These are phyloP conservation scores for Notamacropus eugenii DNA, from an alignment of 2,797 vertebrate species.

Conservation along the genomic window DNA sequence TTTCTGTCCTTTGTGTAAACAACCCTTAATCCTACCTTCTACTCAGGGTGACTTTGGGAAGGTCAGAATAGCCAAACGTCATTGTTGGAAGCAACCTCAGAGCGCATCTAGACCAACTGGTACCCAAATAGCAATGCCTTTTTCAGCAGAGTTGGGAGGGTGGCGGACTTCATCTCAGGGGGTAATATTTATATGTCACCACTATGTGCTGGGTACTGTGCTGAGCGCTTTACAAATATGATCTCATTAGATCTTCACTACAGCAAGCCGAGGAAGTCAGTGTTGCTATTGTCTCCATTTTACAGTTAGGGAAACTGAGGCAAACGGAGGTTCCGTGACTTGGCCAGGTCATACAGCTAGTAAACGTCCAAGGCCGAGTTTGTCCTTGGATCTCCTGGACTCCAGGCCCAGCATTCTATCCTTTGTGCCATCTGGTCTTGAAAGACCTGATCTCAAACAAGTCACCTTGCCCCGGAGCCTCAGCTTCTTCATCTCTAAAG, in stretches of 20 bases:
- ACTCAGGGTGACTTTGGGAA: background rate
- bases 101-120: background rate
- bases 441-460: background rate
- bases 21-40: background rate
- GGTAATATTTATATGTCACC: background rate
- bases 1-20: slow-evolving; percentile 6
- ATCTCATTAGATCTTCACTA: background rate
- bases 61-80: background rate
- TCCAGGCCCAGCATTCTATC: background rate
- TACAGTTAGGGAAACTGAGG: background rate
- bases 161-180: too few species aligned
- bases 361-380: background rate
- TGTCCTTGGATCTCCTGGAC: background rate
- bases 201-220: background rate
- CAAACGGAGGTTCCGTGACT: background rate
- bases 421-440: background rate
- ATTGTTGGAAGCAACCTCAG: background rate
- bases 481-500: background rate
- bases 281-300: background rate
- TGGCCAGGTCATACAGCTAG: background rate
- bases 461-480: background rate
- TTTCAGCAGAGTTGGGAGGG: too few species aligned
- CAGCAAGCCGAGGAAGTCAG: background rate
- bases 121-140: background rate
- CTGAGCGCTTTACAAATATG: background rate